phyloP scores from a whole-genome alignment of 2,113 vertebrate genomes.

The Grallaria varia region DNA sequence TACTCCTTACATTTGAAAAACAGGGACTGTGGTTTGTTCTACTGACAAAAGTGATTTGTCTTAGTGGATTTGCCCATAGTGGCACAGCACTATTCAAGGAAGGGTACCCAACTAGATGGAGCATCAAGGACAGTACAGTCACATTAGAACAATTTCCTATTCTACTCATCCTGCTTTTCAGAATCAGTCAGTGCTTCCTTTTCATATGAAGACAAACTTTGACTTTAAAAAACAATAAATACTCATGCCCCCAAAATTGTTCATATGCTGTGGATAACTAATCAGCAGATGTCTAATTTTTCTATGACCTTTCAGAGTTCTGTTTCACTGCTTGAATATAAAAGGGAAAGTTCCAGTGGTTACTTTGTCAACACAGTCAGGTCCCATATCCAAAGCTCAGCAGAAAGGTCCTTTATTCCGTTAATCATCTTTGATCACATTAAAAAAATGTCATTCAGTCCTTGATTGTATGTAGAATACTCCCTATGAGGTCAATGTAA shows the following conservation, averaged over 20 bases:
- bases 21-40: constrained; percentile 14
- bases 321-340: background rate
- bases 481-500: background rate
- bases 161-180: background rate
- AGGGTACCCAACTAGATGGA: background rate
- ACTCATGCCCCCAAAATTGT: background rate
- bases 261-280: constrained; percentile 8
- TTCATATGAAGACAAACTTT: constrained; percentile 19
- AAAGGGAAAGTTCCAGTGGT: background rate
- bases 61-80: background rate
- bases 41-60: background rate
- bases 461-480: background rate
- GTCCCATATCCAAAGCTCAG: background rate
- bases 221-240: constrained; percentile 11
- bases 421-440: background rate
- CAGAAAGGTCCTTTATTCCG: constrained; percentile 7
- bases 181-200: constrained; percentile 8
- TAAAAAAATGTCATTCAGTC: background rate
- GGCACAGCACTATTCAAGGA: fast-evolving
- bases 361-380: background rate
- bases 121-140: background rate
- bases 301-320: constrained; percentile 5
- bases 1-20: constrained; percentile 30
- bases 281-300: background rate
- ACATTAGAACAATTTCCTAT: background rate